A percentile compares a stretch with the other conserved stretches of the same genome.
Evolutionary conservation across 1,140 invertebrate genomes (phyloP).

Genomic region (Gonioctena quinquepunctata): DNA sequence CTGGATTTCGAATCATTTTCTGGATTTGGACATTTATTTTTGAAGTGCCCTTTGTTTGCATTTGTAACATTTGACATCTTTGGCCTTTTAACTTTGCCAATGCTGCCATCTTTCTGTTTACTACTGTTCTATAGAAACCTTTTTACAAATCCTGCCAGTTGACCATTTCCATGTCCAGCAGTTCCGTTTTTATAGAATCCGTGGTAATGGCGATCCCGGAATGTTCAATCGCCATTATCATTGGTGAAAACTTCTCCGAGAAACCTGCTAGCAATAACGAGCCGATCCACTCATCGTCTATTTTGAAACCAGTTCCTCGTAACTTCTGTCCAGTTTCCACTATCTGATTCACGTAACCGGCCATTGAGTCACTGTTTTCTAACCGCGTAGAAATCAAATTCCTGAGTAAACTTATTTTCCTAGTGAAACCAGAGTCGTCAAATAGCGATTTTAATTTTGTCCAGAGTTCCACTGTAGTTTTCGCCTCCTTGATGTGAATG

Average conservation of each 20-base stretch:
- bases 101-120: not conserved
- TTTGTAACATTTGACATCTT: not conserved
- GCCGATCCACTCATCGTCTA: conserved; percentile 51
- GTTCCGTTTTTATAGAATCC: conserved; percentile 29
- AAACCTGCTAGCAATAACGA: conserved; percentile 49
- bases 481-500: conserved; percentile 43
- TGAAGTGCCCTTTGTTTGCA: not conserved
- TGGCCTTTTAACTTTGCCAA: not conserved
- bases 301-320: conserved; percentile 34
- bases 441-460: conserved; percentile 36
- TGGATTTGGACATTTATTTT: not conserved
- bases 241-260: conserved; percentile 45
- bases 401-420: conserved; percentile 26
- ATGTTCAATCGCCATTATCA: conserved; percentile 51
- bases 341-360: too few relatives aligned
- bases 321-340: conserved; percentile 33
- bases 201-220: conserved; percentile 28
- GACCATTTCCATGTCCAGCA: not conserved
- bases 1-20: not conserved
- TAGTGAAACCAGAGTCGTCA: conserved; percentile 24
- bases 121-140: not conserved
- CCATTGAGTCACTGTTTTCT: too few relatives aligned
- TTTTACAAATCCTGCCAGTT: not conserved
- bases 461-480: conserved; percentile 43
- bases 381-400: too few relatives aligned